Evolutionary conservation across 53 echinoderm and acorn worm species (phyloP), one percentile per base, ranked within the genome.

Genomic region (Henricia sp.): DNA sequence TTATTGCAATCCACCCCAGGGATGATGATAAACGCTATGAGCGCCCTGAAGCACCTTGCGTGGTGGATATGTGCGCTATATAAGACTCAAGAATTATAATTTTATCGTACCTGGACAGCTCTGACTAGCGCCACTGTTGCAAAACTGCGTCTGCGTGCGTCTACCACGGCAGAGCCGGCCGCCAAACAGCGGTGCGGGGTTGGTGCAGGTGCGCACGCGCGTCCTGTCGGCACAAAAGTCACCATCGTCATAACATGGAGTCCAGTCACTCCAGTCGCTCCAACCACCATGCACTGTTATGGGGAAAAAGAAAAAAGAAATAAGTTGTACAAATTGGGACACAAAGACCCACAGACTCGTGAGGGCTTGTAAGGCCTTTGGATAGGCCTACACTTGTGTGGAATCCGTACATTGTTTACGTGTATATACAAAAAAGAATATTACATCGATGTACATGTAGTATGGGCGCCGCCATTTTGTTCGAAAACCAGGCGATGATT

Each of bases 141-240:
- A 94, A 65, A 26, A 78, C 33, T 12, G 89, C 82, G 63, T 94
- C 84, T 24, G 46, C 39, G 68, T 91, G 91, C 51, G 91, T 82
- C 6, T 78, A n/a, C 94, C 94, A 6, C 54, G 73, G 67, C 94
- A 94, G 17, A 8, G n/a, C 50, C 83, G 76, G 4, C 94, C 94
- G 33, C 91, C 94, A 50, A 84, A 78, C 30, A 17, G 2, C 8
- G 93, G 93, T 27, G 43, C 39, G n/a, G 94, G 91, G 14, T 74
- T 43, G 76, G 52, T 55, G 39, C 67, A 67, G 13, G 67, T 38
- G n/a, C 67, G 67, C 37, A 5, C 8, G 40, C 39, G 24, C 17
- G 39, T 37, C 67, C 39, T 23, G 37, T 23, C 12, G n/a, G 67
- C 10, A 21, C 32, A 12, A 39, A 37, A 67, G 19, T 37, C n/a